phyloP scores from a whole-genome alignment of 2,888 invertebrate species.

The Apotomis turbidana region DNA sequence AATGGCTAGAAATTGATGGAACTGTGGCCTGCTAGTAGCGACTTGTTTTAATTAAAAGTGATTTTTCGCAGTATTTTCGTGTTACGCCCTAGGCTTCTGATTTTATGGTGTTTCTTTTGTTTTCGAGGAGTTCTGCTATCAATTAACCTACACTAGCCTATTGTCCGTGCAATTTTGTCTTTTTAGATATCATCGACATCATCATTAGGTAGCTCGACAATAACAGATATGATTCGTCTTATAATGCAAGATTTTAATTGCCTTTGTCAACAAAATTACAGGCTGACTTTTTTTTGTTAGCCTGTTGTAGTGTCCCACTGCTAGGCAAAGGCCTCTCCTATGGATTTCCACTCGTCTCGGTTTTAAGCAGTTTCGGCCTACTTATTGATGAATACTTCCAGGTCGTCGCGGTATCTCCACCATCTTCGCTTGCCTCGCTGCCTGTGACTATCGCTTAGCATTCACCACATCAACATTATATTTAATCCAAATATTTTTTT shows the following conservation, averaged over 20 bases:
- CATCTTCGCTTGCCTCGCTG: too few species aligned
- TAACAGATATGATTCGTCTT: too few species aligned
- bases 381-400: too few species aligned
- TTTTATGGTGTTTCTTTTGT: not conserved
- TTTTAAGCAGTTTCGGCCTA: too few species aligned
- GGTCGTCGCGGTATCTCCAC: too few species aligned
- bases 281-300: too few species aligned
- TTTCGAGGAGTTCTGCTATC: not conserved
- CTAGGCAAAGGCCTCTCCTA: too few species aligned
- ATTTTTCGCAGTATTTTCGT: not conserved
- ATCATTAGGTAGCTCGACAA: not conserved
- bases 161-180: not conserved
- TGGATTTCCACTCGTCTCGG: too few species aligned
- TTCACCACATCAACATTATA: not conserved
- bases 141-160: conserved; percentile 9
- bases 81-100: not conserved
- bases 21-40: conserved; percentile 2
- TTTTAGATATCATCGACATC: not conserved
- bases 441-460: too few species aligned
- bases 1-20: conserved; percentile 29
- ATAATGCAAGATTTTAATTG: too few species aligned
- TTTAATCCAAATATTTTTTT: not conserved
- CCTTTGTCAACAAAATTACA: too few species aligned
- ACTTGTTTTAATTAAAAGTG: conserved; percentile 20
- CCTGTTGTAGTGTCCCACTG: too few species aligned